Percentiles rank a stretch among this genome's conserved stretches.
These are phyloP conservation scores for Enteromius treurensis DNA, from an alignment of 2,797 vertebrate genomes.

Conservation along the genomic window DNA sequence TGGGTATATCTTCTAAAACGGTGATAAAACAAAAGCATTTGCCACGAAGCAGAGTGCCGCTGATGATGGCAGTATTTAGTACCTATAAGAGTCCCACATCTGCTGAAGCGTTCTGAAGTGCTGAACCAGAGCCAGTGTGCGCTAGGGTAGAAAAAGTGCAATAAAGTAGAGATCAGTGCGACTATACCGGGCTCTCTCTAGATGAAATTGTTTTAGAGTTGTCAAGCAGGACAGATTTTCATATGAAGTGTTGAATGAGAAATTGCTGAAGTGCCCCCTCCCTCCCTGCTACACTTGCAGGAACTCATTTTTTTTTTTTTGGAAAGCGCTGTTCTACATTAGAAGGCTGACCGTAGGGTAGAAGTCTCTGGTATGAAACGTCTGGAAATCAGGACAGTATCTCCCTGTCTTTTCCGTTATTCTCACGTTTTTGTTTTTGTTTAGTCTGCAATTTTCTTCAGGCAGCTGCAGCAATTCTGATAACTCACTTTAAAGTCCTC, in stretches of 20 bases:
- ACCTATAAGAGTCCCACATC: conserved; percentile 25
- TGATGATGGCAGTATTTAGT: conserved; percentile 41
- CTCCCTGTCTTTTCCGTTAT: conserved; percentile 37
- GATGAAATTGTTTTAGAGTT: conserved; percentile 39
- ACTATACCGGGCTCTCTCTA: conserved; percentile 23
- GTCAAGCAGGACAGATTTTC: conserved; percentile 44
- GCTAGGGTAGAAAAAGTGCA: conserved; percentile 42
- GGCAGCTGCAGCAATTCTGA: conserved; percentile 42
- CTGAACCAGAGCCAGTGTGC: conserved; percentile 37
- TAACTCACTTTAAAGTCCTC: conserved; percentile 43
- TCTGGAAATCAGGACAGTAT: conserved; percentile 50
- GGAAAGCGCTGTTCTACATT: conserved; percentile 57
- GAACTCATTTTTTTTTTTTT: conserved; percentile 13
- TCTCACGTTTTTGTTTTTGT: neutral
- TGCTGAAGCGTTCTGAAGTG: conserved; percentile 52
- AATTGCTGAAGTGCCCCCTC: conserved; percentile 30
- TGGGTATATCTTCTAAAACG: neutral
- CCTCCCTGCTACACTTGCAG: conserved; percentile 4
- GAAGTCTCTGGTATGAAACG: conserved; percentile 29
- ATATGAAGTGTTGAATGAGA: conserved; percentile 43
- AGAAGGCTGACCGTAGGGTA: conserved; percentile 42
- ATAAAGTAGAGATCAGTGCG: conserved; percentile 23
- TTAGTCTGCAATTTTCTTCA: conserved; percentile 23
- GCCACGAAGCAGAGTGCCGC: neutral
- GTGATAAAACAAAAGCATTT: neutral